Percentiles rank a stretch among this genome's conserved stretches.
These are phyloP conservation scores for Caenorhabditis afra DNA, from an alignment of 2,888 invertebrate genomes.

Conservation along the genomic window DNA sequence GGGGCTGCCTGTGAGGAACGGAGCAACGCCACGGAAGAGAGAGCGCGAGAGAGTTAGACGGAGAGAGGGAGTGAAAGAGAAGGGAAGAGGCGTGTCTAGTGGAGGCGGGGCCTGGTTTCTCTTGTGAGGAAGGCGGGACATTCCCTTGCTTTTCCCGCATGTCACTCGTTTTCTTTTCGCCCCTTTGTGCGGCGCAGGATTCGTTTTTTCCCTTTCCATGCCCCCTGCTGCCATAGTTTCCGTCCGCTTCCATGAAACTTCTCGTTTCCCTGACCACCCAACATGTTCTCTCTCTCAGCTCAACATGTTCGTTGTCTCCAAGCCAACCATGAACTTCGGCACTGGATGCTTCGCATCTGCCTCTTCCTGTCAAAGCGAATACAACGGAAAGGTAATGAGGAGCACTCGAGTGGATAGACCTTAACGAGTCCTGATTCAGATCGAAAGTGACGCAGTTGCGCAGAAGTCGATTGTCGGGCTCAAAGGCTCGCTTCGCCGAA, in stretches of 20 bases:
- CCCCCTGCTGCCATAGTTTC: background rate
- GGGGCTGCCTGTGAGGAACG: constrained; percentile 5
- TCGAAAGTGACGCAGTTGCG: constrained; percentile 32
- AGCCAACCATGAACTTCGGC: constrained; percentile 25
- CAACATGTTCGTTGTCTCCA: constrained; percentile 56
- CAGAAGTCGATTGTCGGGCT: constrained; percentile 49
- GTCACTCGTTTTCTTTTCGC: constrained; percentile 18
- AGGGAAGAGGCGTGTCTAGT: constrained; percentile 10
- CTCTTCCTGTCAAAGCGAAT: constrained; percentile 56
- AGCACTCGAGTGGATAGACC: background rate
- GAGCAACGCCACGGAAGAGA: background rate
- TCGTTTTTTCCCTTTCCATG: background rate
- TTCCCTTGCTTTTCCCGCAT: constrained; percentile 8
- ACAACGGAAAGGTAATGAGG: constrained; percentile 37
- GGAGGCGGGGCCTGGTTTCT: constrained; percentile 10
- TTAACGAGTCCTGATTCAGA: constrained; percentile 7
- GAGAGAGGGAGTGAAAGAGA: constrained; percentile 1
- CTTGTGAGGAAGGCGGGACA: constrained; percentile 16
- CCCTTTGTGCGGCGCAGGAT: constrained; percentile 1
- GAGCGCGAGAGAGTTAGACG: too few species aligned
- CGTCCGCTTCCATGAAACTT: background rate
- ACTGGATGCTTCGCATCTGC: constrained; percentile 44
- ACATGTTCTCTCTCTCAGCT: constrained; percentile 11
- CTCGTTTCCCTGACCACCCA: background rate
- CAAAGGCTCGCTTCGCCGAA: constrained; percentile 54